Evolutionary conservation across 2,797 vertebrate genomes (phyloP).

Genomic region (Adelosebastes latens): DNA sequence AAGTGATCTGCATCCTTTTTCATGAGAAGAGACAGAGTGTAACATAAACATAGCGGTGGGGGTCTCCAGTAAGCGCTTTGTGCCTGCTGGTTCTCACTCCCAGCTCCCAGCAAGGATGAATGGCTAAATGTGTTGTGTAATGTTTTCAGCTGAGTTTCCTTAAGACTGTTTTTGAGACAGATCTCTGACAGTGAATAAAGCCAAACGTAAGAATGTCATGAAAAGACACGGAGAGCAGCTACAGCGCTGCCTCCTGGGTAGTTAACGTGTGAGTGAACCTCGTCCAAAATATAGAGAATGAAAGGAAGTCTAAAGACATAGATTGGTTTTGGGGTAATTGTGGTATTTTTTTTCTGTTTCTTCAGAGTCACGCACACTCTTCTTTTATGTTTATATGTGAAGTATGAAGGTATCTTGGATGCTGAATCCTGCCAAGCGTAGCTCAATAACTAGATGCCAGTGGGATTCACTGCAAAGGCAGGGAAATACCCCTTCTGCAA

Average conservation of each 20-base stretch:
- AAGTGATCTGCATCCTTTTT: conserved; percentile 28
- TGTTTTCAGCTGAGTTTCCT: conserved; percentile 2
- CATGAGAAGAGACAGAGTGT: conserved; percentile 12
- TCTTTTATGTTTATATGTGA: neutral
- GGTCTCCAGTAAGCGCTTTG: conserved; percentile 14
- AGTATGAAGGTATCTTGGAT: neutral
- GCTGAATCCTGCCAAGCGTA: neutral
- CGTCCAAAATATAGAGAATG: neutral
- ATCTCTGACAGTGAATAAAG: conserved; percentile 13
- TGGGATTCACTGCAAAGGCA: conserved; percentile 8
- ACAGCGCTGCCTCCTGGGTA: neutral
- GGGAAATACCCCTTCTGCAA: conserved; percentile 1
- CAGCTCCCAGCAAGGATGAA: conserved; percentile 9
- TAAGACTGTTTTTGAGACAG: neutral
- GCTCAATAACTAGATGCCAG: neutral
- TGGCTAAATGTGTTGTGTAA: conserved; percentile 18
- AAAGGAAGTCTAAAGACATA: neutral
- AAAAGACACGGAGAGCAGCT: neutral
- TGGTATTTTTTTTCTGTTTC: neutral
- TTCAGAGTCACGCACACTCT: neutral
- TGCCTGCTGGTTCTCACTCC: conserved; percentile 28
- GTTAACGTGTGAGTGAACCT: neutral
- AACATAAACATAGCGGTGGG: conserved; percentile 26
- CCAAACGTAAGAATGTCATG: neutral
- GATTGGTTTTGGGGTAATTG: neutral